Evolutionary conservation across 2,888 invertebrate genomes (phyloP).

Genomic region (Osmoderma eremita): DNA sequence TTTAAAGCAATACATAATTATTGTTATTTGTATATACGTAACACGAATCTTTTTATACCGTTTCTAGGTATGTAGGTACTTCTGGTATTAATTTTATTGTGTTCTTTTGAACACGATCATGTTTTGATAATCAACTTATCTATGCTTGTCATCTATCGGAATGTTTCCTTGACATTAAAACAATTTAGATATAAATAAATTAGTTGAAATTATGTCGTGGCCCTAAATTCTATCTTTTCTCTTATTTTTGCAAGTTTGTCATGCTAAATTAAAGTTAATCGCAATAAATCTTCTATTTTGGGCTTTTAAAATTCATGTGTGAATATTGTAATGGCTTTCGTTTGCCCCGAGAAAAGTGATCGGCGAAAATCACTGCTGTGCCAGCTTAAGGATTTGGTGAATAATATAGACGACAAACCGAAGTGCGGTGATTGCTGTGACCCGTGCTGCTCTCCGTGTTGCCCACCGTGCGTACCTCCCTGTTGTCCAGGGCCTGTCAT

Average conservation of each 20-base stretch:
- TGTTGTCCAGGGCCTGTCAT: constrained; percentile 59
- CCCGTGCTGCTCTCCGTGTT: constrained; percentile 55
- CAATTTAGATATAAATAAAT: constrained; percentile 39
- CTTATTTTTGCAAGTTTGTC: constrained; percentile 37
- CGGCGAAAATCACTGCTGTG: constrained; percentile 55
- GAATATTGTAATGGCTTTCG: constrained; percentile 43
- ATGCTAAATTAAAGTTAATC: constrained; percentile 45
- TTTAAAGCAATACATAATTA: no score
- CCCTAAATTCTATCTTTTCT: constrained; percentile 41
- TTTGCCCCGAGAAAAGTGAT: constrained; percentile 50
- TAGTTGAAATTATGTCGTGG: constrained; percentile 25
- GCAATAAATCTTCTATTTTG: constrained; percentile 33
- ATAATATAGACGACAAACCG: constrained; percentile 55
- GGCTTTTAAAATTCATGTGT: constrained; percentile 44
- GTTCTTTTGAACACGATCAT: background rate
- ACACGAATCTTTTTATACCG: no score
- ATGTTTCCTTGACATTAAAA: constrained; percentile 45
- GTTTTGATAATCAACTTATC: constrained; percentile 39
- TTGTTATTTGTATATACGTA: no score
- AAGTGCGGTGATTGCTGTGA: constrained; percentile 14
- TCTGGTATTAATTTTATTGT: background rate
- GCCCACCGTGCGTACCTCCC: constrained; percentile 55
- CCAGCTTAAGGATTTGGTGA: constrained; percentile 57
- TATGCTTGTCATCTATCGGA: constrained; percentile 43
- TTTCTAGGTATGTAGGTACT: no score